Conservation (phyloP, 2,797 vertebrate species). For the Bradypus variegatus region DNA sequence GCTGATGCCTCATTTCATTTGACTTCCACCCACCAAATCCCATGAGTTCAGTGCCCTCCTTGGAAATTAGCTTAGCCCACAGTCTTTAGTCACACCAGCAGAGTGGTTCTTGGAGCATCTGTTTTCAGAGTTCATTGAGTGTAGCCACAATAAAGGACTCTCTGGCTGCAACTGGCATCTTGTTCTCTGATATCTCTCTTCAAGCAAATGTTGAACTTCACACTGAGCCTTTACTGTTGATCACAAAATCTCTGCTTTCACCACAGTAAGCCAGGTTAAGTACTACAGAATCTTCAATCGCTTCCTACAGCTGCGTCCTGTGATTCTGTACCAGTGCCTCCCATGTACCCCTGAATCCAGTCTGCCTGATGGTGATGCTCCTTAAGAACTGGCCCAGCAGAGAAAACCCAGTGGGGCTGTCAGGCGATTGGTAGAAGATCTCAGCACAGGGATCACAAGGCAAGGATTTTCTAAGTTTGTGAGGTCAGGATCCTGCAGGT, state of each 20-base stretch:
- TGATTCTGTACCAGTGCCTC: not conserved
- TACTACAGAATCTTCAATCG: not conserved
- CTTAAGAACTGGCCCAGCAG: not conserved
- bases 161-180: not conserved
- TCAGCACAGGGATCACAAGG: not conserved
- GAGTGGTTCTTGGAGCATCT: not conserved
- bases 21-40: not conserved
- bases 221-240: not conserved
- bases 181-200: constrained; percentile 29
- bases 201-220: constrained; percentile 2
- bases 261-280: not conserved
- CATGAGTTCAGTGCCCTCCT: not conserved
- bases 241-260: not conserved
- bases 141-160: not conserved
- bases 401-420: not conserved
- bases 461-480: not conserved
- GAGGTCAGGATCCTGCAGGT: too few species aligned
- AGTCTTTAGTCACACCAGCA: not conserved
- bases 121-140: not conserved
- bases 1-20: not conserved
- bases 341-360: not conserved
- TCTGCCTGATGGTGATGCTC: not conserved
- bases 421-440: too few species aligned
- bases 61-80: not conserved
- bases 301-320: not conserved